phyloP scores from a whole-genome alignment of 2,888 invertebrate genomes.

The Lepeophtheirus nordmannii region DNA sequence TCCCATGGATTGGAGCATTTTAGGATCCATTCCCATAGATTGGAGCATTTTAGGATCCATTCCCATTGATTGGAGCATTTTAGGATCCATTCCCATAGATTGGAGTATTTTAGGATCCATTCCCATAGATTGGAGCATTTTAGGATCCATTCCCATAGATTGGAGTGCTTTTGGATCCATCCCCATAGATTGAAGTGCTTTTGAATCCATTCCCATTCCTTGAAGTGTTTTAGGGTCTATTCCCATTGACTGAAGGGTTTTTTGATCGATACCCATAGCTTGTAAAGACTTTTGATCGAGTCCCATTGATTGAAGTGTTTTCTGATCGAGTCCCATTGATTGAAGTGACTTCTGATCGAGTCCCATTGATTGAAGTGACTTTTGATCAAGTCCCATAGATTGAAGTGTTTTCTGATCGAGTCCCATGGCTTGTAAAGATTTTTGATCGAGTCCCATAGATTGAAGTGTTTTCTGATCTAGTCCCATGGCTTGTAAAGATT shows the following conservation, averaged over 20 bases:
- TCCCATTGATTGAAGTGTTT: constrained; percentile 20
- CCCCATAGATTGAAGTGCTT: constrained; percentile 19
- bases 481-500: constrained; percentile 25
- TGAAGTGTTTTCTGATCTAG: constrained; percentile 27
- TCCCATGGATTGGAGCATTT: constrained; percentile 18
- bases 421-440: constrained; percentile 25
- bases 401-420: constrained; percentile 23
- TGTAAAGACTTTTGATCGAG: constrained; percentile 24
- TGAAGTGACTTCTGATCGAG: constrained; percentile 26
- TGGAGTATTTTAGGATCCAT: constrained; percentile 27
- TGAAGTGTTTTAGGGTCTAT: constrained; percentile 29
- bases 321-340: constrained; percentile 24
- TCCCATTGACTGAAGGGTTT: constrained; percentile 25
- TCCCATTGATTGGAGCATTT: constrained; percentile 37
- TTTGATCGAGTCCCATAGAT: constrained; percentile 26
- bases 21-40: constrained; percentile 24
- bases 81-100: constrained; percentile 44
- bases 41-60: constrained; percentile 24
- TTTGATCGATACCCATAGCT: constrained; percentile 26
- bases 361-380: constrained; percentile 25
- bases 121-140: constrained; percentile 27
- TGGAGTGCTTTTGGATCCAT: constrained; percentile 28
- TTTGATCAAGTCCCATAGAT: constrained; percentile 27
- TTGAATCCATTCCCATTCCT: constrained; percentile 28
- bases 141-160: constrained; percentile 26